These are phyloP conservation scores for Saccostrea glomerata DNA, from an alignment of 1,140 invertebrate species.

Conservation along the genomic window DNA sequence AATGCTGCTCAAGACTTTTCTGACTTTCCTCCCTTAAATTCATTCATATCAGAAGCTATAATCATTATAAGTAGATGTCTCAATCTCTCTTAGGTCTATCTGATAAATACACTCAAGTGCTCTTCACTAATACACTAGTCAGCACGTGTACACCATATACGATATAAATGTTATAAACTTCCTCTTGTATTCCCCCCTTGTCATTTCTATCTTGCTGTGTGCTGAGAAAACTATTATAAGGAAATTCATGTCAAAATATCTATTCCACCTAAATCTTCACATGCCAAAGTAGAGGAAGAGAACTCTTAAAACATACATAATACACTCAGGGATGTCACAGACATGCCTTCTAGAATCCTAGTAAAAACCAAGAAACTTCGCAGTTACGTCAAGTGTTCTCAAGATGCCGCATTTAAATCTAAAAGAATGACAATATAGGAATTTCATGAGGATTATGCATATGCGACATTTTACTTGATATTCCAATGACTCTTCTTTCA, in stretches of 20 bases:
- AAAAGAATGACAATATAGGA: not conserved
- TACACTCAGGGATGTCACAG: not conserved
- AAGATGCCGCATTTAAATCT: not conserved
- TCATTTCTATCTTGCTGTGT: too few relatives aligned
- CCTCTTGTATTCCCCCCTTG: too few relatives aligned
- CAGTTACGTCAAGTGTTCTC: slow-evolving; percentile 5
- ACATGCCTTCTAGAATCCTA: not conserved
- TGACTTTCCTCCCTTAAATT: too few relatives aligned
- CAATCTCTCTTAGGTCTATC: too few relatives aligned
- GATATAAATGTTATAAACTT: too few relatives aligned
- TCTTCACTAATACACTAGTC: too few relatives aligned
- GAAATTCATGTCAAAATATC: not conserved
- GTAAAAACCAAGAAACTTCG: not conserved
- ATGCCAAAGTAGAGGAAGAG: not conserved
- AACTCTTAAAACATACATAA: not conserved
- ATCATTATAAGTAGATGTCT: too few relatives aligned
- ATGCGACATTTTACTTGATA: not conserved
- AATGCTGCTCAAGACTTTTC: too few relatives aligned
- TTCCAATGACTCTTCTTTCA: not conserved
- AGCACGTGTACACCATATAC: too few relatives aligned
- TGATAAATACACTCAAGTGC: too few relatives aligned
- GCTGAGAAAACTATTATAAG: too few relatives aligned
- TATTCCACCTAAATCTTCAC: not conserved
- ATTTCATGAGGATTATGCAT: not conserved
- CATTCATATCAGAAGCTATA: too few relatives aligned